Evolutionary conservation across 2,888 invertebrate species (phyloP).

Genomic region (Steinernema scapterisci): DNA sequence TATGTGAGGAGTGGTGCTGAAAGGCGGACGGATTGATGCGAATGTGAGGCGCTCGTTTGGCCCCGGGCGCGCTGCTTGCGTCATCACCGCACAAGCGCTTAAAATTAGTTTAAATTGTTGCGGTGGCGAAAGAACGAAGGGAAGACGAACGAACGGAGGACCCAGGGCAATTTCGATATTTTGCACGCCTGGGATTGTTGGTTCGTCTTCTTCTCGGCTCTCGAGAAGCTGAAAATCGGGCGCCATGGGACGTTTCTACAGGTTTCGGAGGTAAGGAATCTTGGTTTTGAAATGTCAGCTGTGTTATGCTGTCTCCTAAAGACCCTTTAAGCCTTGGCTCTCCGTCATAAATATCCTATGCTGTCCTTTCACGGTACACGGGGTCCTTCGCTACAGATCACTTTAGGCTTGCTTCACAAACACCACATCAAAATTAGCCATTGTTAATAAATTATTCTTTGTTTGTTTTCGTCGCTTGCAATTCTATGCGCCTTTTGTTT

Average conservation of each 20-base stretch:
- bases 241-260: neutral
- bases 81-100: conserved; percentile 17
- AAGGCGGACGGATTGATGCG: too few relatives aligned
- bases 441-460: too few relatives aligned
- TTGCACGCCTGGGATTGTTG: neutral
- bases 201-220: neutral
- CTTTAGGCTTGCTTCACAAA: too few relatives aligned
- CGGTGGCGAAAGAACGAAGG: conserved; percentile 11
- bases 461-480: too few relatives aligned
- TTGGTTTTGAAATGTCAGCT: neutral
- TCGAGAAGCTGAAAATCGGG: neutral
- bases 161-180: conserved; percentile 22
- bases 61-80: conserved; percentile 13
- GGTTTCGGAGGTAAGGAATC: conserved; percentile 7
- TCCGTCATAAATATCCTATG: too few relatives aligned
- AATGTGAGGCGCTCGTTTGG: neutral
- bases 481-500: too few relatives aligned
- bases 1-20: too few relatives aligned
- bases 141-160: conserved; percentile 7
- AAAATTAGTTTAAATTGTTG: conserved; percentile 33
- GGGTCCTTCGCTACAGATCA: too few relatives aligned
- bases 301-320: too few relatives aligned
- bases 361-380: too few relatives aligned
- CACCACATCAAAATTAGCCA: too few relatives aligned
- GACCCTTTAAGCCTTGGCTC: too few relatives aligned